Percentiles rank a stretch among this genome's conserved stretches.
Evolutionary conservation across 2,797 vertebrate genomes (phyloP).

Genomic region (Podargus strigoides): DNA sequence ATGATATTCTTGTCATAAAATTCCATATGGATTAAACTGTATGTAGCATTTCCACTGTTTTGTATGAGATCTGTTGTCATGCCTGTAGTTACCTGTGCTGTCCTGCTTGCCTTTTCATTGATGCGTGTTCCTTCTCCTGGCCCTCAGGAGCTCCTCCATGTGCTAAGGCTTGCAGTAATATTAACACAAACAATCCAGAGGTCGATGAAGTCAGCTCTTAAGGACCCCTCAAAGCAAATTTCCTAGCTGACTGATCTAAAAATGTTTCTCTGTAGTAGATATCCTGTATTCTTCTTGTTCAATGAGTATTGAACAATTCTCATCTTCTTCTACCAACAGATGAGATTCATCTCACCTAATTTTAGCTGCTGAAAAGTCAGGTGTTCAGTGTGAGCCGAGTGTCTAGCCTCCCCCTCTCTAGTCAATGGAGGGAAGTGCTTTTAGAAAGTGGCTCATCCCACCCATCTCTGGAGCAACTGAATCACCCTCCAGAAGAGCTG

Average conservation of each 20-base stretch:
- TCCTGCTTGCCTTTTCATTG: background rate
- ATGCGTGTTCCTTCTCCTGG: background rate
- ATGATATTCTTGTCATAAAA: background rate
- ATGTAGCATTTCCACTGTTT: background rate
- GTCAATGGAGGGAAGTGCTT: constrained; percentile 53
- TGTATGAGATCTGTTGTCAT: background rate
- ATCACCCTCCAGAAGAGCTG: constrained; percentile 52
- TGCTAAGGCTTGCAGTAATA: background rate
- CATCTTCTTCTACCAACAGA: constrained; percentile 28
- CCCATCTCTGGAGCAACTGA: constrained; percentile 33
- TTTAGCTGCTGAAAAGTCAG: constrained; percentile 52
- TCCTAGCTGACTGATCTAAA: background rate
- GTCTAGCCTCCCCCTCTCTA: constrained; percentile 55
- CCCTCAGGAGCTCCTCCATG: background rate
- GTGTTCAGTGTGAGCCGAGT: constrained; percentile 42
- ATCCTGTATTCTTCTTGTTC: background rate
- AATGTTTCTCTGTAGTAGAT: constrained; percentile 4
- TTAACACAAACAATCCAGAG: background rate
- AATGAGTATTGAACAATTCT: too few relatives aligned
- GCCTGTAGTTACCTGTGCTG: background rate
- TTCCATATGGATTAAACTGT: background rate
- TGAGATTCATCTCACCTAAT: constrained; percentile 41
- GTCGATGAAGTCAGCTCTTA: background rate
- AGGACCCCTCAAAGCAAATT: background rate
- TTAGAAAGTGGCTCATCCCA: constrained; percentile 53